Percentiles rank a stretch among this genome's conserved stretches.
Evolutionary conservation across 2,888 invertebrate genomes (phyloP).

Genomic region (Gari tellinella): DNA sequence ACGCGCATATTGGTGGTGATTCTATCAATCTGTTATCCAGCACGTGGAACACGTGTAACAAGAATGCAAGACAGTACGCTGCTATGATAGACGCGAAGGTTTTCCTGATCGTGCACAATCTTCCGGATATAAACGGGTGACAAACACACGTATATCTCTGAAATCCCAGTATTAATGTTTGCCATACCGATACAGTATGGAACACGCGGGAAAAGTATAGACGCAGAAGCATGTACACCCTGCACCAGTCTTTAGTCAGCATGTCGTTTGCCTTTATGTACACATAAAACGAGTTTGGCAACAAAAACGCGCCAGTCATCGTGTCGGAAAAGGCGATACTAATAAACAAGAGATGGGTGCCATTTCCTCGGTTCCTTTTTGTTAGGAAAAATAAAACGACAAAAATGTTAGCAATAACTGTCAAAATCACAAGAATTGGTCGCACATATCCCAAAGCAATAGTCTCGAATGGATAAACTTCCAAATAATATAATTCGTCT

Average conservation of each 20-base stretch:
- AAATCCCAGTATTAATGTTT: conserved; percentile 57
- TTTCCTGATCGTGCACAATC: conserved; percentile 59
- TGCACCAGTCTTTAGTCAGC: conserved; percentile 28
- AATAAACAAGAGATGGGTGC: conserved; percentile 40
- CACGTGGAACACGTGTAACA: conserved; percentile 56
- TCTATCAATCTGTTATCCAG: conserved; percentile 14
- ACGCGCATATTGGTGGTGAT: conserved; percentile 26
- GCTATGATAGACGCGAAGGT: conserved; percentile 49
- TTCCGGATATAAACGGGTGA: conserved; percentile 60
- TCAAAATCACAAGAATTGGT: conserved; percentile 30
- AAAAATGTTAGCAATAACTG: conserved; percentile 35
- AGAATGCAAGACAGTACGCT: conserved; percentile 48
- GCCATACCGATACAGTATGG: conserved; percentile 68
- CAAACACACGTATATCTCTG: conserved; percentile 66
- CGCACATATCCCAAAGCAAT: conserved; percentile 34
- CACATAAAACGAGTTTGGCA: conserved; percentile 48
- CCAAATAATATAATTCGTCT: too few species aligned
- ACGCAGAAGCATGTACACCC: conserved; percentile 28
- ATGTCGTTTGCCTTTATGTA: conserved; percentile 8
- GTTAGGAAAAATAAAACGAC: conserved; percentile 41
- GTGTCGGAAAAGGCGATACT: conserved; percentile 54
- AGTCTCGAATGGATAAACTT: conserved; percentile 2
- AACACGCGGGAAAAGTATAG: conserved; percentile 42
- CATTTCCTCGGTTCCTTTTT: conserved; percentile 26
- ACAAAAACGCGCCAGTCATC: conserved; percentile 28